A percentile compares a stretch with the other conserved stretches of the same genome.
Evolutionary conservation across 1,140 invertebrate genomes (phyloP).

Genomic region (Drosophila orosa): DNA sequence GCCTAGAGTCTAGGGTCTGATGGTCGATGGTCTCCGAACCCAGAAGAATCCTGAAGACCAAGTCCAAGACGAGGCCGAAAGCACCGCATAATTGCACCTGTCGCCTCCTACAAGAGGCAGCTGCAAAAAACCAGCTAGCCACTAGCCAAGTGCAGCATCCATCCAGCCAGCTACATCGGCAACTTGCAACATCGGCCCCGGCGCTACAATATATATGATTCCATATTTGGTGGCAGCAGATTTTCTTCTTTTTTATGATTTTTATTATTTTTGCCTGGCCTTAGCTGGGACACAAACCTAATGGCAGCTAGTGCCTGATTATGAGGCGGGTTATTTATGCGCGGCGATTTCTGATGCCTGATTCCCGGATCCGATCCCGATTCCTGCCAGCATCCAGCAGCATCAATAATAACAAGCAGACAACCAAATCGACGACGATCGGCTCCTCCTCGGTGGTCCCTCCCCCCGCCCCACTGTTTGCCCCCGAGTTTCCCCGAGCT

Average conservation of each 20-base stretch:
- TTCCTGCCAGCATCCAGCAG: constrained; percentile 26
- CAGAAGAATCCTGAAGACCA: background rate
- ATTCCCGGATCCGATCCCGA: constrained; percentile 30
- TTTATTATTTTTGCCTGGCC: background rate
- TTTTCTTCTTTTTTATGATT: constrained; percentile 20
- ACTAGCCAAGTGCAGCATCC: constrained; percentile 5
- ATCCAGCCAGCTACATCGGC: background rate
- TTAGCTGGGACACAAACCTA: constrained; percentile 63
- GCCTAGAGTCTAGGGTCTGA: constrained; percentile 31
- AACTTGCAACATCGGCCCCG: constrained; percentile 48
- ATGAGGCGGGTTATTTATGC: constrained; percentile 69
- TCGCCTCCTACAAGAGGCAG: constrained; percentile 70
- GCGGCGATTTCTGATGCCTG: constrained; percentile 31
- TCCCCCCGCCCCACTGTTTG: background rate
- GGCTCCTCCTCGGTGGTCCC: constrained; percentile 71
- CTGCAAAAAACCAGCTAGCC: constrained; percentile 28
- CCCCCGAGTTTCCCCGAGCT: background rate
- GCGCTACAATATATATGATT: constrained; percentile 54
- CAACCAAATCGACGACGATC: constrained; percentile 53
- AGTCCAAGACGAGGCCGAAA: constrained; percentile 14
- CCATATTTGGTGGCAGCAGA: constrained; percentile 63
- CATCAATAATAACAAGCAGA: constrained; percentile 78
- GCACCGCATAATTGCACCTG: constrained; percentile 72
- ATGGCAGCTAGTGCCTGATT: constrained; percentile 57
- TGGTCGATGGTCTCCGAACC: background rate